These are phyloP conservation scores for Drosophila repletoides DNA, from an alignment of 1,140 invertebrate species.

Conservation along the genomic window DNA sequence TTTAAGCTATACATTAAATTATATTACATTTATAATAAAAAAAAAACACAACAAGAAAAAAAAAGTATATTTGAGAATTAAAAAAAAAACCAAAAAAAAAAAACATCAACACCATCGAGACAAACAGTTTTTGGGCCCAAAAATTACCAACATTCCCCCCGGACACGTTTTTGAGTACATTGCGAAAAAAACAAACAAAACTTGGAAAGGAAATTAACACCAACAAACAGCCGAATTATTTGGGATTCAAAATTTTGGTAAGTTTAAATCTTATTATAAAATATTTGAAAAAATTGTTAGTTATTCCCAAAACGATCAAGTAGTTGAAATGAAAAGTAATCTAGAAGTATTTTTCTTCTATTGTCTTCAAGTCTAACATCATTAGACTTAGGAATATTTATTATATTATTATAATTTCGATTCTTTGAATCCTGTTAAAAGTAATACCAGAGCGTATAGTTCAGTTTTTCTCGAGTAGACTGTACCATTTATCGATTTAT, in stretches of 20 bases:
- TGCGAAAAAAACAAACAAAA: not conserved
- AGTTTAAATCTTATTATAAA: not conserved
- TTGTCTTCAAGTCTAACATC: too few species aligned
- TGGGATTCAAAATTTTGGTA: conserved; percentile 20
- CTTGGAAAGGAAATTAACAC: conserved; percentile 5
- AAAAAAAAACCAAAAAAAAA: conserved; percentile 20
- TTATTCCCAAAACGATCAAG: too few species aligned
- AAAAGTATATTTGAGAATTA: conserved; percentile 45
- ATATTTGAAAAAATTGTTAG: not conserved
- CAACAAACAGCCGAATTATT: conserved; percentile 13
- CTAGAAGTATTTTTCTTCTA: too few species aligned
- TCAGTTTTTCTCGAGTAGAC: too few species aligned
- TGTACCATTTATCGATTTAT: too few species aligned
- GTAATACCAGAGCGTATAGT: too few species aligned
- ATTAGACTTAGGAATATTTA: too few species aligned
- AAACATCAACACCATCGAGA: conserved; percentile 6
- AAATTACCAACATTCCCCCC: conserved; percentile 23
- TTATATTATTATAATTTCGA: too few species aligned
- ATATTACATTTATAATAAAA: conserved; percentile 58
- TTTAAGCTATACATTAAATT: conserved; percentile 64
- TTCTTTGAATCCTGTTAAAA: too few species aligned
- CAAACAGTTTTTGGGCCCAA: conserved; percentile 43
- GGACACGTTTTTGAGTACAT: not conserved
- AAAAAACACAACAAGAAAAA: conserved; percentile 6
- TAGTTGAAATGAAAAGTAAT: not conserved